Conservation (phyloP, 2,888 invertebrate genomes). For the Machimus atricapillus region DNA sequence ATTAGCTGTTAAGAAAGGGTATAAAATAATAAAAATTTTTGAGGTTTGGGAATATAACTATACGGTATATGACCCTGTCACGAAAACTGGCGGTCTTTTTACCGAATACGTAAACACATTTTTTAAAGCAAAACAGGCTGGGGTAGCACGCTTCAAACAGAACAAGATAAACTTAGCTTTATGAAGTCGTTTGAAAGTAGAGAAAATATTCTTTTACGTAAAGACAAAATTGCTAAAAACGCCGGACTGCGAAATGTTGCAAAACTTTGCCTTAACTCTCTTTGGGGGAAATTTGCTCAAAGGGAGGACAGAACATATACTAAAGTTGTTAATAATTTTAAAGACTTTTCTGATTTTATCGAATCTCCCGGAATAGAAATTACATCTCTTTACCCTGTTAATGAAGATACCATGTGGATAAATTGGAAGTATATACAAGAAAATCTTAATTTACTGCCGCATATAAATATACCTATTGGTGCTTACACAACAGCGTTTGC, state of each 20-base stretch:
- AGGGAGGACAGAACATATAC: too few species aligned
- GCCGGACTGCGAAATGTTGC: too few species aligned
- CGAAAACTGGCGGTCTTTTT: conserved; percentile 29
- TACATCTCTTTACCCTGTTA: not conserved
- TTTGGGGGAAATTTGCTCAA: too few species aligned
- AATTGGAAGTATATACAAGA: not conserved
- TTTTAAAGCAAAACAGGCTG: conserved; percentile 27
- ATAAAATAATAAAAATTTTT: conserved; percentile 4
- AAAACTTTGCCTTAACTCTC: too few species aligned
- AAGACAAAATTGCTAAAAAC: too few species aligned
- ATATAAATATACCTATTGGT: too few species aligned
- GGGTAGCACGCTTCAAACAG: not conserved
- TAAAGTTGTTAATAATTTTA: not conserved
- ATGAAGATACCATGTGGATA: not conserved
- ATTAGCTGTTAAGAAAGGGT: not conserved
- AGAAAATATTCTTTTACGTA: conserved; percentile 9
- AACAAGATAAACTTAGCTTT: not conserved
- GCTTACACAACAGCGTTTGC: too few species aligned
- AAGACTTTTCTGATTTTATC: not conserved
- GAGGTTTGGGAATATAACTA: too few species aligned
- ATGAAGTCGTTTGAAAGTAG: not conserved
- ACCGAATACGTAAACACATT: conserved; percentile 37
- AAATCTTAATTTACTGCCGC: not conserved
- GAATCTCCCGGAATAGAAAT: not conserved
- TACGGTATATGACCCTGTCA: conserved; percentile 21